Conservation (phyloP, 2,888 invertebrate species). For the Heliconius hortense region DNA sequence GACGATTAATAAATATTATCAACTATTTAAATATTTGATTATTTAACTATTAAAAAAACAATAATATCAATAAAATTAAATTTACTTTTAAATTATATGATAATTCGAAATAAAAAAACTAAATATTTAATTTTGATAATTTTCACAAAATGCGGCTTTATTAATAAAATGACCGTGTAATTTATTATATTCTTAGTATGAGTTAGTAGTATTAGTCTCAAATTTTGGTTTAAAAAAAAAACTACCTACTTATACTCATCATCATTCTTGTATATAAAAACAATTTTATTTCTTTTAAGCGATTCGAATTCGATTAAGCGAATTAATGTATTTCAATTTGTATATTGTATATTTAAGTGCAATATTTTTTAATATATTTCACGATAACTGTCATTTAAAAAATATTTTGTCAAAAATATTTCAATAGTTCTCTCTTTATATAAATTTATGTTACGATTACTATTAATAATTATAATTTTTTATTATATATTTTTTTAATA, state of each 20-base stretch:
- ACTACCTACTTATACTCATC: background rate
- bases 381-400: background rate
- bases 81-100: too few relatives aligned
- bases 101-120: background rate
- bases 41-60: too few relatives aligned
- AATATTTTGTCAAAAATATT: background rate
- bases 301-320: background rate
- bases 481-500: background rate
- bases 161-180: background rate
- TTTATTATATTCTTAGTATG: background rate
- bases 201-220: background rate
- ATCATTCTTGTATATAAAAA: background rate
- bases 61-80: too few relatives aligned
- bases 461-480: background rate
- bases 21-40: too few relatives aligned
- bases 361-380: background rate
- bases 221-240: background rate
- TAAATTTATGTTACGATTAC: background rate
- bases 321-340: background rate
- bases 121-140: background rate
- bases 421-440: background rate
- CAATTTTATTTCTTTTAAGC: too few relatives aligned
- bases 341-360: background rate
- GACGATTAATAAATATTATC: background rate
- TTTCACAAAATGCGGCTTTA: slow-evolving; percentile 8